Base-by-base conservation (phyloP, 2,113 vertebrate species). In the Chaetops frenatus region DNA sequence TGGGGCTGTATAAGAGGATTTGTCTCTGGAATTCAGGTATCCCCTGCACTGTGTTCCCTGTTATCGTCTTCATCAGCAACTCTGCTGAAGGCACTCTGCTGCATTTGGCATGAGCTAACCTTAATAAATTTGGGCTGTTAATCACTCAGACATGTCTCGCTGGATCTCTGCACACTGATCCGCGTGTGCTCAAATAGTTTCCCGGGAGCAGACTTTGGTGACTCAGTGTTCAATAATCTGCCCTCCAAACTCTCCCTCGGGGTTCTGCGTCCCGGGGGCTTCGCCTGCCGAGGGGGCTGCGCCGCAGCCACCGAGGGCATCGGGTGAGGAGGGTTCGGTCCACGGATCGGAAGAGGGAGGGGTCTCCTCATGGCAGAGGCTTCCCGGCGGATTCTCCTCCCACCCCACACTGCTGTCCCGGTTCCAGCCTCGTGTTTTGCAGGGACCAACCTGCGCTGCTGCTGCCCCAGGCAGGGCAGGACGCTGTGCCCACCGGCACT, bases 21-120 rank as follows among this genome's bases (percentile, higher is more conserved):
- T 94, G 92, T 74, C 72, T 96, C 95, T 97, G 92, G 90, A 97
- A 96, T 97, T 94, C 92, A 96, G 94, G 92, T 97, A 93, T 96
- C 72, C 82, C 70, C 90, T 91, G 92, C 72, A 1, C 67, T 66
- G 31, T 50, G 79, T 42, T 83, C 56, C 44, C 73, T 31, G 81
- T 92, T 96, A 96, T 88, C 90, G 3, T 56, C 90, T 94, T 86
- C 94, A 96, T 97, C 94, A 94, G 93, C 86, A 96, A 28, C 92
- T 86, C 53, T 19, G 94, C 90, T 96, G 90, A 93, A 96, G 94
- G 93, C 90, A 64, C 86, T 90, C 42, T 62, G 92, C 94, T 94
- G 80, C 92, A 93, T 92, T 86, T 88, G 76, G 93, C 90, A 90
- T 95, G 94, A 97, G 94, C 94, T 93, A 95, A 94, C 40, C 28